These are phyloP conservation scores for Meganola albula DNA, from an alignment of 2,888 invertebrate genomes.

Conservation along the genomic window DNA sequence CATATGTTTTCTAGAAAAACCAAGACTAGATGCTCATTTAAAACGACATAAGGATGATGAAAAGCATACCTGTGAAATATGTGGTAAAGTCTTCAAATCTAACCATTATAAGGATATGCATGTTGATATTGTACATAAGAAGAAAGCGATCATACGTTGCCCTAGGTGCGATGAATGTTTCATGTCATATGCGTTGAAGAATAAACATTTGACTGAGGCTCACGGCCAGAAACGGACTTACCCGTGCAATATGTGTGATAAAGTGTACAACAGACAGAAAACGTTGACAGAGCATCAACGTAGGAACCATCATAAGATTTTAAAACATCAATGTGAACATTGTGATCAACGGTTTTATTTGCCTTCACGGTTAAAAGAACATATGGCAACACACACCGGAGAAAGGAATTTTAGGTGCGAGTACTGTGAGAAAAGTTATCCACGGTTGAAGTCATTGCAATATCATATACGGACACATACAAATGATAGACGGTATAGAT, in stretches of 20 bases:
- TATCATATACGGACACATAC: constrained; percentile 79
- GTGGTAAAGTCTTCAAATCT: constrained; percentile 67
- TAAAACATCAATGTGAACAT: constrained; percentile 73
- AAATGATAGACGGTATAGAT: constrained; percentile 75
- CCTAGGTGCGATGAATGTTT: constrained; percentile 66
- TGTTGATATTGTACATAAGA: constrained; percentile 65
- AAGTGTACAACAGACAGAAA: constrained; percentile 65
- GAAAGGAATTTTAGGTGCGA: constrained; percentile 77
- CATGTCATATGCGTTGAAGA: constrained; percentile 64
- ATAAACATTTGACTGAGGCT: constrained; percentile 62
- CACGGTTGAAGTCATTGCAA: constrained; percentile 76
- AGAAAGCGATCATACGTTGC: constrained; percentile 63
- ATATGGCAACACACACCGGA: constrained; percentile 74
- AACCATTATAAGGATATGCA: constrained; percentile 70
- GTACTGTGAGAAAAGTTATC: constrained; percentile 79
- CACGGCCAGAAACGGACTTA: constrained; percentile 65
- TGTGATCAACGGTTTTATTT: constrained; percentile 74
- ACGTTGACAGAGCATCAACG: constrained; percentile 64
- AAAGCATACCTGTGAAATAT: constrained; percentile 69
- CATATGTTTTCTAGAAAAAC: constrained; percentile 67
- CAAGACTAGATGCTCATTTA: constrained; percentile 66
- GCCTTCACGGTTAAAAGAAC: constrained; percentile 64
- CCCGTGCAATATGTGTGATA: constrained; percentile 66
- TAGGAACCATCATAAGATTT: constrained; percentile 62
- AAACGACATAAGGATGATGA: constrained; percentile 71